Conservation (phyloP, 1,140 invertebrate species). For the Zaprionus gabonicus region DNA sequence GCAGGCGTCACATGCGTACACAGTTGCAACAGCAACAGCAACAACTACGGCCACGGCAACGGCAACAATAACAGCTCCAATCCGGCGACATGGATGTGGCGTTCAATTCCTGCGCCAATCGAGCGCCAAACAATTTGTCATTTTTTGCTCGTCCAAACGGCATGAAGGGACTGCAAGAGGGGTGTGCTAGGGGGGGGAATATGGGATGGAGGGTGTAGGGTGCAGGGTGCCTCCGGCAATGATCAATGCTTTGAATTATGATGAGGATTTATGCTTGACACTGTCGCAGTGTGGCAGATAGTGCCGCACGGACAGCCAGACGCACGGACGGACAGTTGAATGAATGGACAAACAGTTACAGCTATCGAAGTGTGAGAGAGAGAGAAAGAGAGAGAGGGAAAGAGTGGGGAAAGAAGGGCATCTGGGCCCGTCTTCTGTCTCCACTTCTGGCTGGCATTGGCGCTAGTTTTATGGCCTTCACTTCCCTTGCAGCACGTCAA, state of each 20-base stretch:
- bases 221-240: conserved; percentile 54
- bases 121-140: conserved; percentile 84
- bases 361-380: conserved; percentile 18
- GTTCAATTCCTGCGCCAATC: conserved; percentile 65
- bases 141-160: conserved; percentile 63
- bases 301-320: conserved; percentile 57
- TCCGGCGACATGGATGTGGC: conserved; percentile 42
- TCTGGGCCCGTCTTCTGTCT: not conserved
- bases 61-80: conserved; percentile 6
- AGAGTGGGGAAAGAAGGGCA: not conserved
- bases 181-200: not conserved
- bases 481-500: conserved; percentile 56
- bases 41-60: not conserved
- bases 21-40: conserved; percentile 21
- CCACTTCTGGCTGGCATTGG: conserved; percentile 35
- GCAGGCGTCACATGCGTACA: conserved; percentile 64
- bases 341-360: conserved; percentile 73
- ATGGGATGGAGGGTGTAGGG: conserved; percentile 6
- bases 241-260: conserved; percentile 84
- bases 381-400: not conserved
- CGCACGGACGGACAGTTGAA: conserved; percentile 31
- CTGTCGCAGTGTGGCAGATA: conserved; percentile 81
- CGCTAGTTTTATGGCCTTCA: conserved; percentile 76
- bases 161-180: too few species aligned
- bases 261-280: conserved; percentile 84